These are phyloP conservation scores for Petrocephalus zakoni DNA, from an alignment of 2,113 vertebrate species.

Conservation along the genomic window DNA sequence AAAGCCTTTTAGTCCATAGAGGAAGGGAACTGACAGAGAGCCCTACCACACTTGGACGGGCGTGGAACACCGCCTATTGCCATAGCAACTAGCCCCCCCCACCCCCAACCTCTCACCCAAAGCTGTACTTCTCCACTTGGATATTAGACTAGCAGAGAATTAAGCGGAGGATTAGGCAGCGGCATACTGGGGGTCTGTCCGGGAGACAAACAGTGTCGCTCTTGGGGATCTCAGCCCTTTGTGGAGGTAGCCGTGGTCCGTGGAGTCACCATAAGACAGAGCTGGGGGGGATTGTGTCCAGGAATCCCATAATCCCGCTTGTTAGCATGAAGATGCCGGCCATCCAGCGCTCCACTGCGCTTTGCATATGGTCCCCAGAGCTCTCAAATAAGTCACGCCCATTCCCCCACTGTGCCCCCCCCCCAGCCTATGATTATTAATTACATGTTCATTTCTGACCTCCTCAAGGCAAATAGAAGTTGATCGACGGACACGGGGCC, in stretches of 20 bases:
- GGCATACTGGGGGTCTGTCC: background rate
- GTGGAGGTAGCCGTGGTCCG: background rate
- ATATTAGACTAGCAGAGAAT: background rate
- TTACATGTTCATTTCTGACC: background rate
- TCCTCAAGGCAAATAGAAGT: background rate
- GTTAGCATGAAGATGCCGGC: background rate
- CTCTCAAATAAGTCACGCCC: background rate
- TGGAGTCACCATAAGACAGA: background rate
- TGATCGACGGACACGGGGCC: background rate
- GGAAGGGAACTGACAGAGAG: background rate
- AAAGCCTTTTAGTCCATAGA: background rate
- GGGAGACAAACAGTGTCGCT: background rate
- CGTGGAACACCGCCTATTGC: conserved; percentile 31
- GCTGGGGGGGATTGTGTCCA: background rate
- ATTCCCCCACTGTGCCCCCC: background rate
- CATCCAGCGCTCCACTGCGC: background rate
- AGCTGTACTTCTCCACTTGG: background rate
- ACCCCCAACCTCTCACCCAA: conserved; percentile 11
- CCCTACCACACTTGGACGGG: conserved; percentile 9
- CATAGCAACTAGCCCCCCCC: conserved; percentile 50
- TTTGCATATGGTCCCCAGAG: background rate
- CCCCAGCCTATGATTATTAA: background rate
- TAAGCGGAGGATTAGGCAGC: background rate
- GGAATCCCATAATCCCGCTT: conserved; percentile 10
- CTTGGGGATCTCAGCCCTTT: background rate